Conservation (phyloP, 2,797 vertebrate genomes). For the Ptychadena robeensis region DNA sequence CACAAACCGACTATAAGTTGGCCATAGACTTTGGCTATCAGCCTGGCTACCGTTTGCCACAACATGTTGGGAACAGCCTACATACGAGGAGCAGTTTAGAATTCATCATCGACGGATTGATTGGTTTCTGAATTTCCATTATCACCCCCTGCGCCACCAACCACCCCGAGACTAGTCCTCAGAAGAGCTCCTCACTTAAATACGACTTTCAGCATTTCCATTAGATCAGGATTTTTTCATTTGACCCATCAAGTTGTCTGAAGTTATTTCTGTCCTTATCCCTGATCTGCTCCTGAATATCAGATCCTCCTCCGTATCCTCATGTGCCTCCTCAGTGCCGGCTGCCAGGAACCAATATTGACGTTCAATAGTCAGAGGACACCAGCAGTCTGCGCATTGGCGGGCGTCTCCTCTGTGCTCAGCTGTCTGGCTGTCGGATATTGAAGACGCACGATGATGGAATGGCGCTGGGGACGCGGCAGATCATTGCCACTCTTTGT, state of each 20-base stretch:
- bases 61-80: too few relatives aligned
- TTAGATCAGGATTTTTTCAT: not conserved
- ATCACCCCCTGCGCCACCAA: too few relatives aligned
- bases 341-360: slow-evolving; percentile 29
- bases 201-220: not conserved
- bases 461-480: not conserved
- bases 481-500: not conserved
- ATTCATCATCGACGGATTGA: too few relatives aligned
- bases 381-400: not conserved
- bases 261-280: not conserved
- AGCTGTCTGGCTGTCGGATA: slow-evolving; percentile 21
- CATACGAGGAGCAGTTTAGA: too few relatives aligned
- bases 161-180: too few relatives aligned
- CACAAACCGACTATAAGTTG: too few relatives aligned
- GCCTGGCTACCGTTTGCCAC: too few relatives aligned
- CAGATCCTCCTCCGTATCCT: not conserved
- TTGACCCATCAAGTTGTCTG: not conserved
- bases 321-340: slow-evolving; percentile 9
- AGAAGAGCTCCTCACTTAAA: too few relatives aligned
- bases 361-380: slow-evolving; percentile 15
- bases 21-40: too few relatives aligned
- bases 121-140: too few relatives aligned
- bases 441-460: slow-evolving; percentile 27
- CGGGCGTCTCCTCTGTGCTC: slow-evolving; percentile 1
- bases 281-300: not conserved